phyloP scores from a whole-genome alignment of 2,797 vertebrate genomes.

The Orientallactaga sibirica region DNA sequence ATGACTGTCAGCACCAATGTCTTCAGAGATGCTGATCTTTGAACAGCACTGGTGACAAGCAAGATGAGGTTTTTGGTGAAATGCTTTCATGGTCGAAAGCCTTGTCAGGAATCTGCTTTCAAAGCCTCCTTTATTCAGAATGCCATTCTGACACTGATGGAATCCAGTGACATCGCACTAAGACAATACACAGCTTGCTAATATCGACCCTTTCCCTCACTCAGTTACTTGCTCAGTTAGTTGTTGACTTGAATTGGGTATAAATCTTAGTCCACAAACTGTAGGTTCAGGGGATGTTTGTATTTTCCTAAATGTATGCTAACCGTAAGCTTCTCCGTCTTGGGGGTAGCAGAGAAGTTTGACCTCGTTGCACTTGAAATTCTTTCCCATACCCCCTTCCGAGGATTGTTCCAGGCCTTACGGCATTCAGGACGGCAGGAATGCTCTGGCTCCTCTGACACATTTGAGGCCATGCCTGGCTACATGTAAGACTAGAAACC shows the following conservation, averaged over 20 bases:
- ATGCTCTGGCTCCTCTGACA: not conserved
- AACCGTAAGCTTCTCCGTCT: not conserved
- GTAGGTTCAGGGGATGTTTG: not conserved
- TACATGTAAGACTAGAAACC: not conserved
- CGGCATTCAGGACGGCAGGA: not conserved
- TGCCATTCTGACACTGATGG: not conserved
- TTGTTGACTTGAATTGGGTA: not conserved
- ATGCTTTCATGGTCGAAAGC: not conserved
- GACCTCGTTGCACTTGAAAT: not conserved
- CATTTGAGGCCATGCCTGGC: not conserved
- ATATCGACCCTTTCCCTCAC: not conserved
- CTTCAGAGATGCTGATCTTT: not conserved
- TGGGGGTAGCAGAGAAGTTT: not conserved
- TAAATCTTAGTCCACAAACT: not conserved
- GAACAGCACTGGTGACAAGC: not conserved
- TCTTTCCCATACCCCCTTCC: not conserved
- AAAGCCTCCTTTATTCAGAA: not conserved
- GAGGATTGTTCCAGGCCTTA: not conserved
- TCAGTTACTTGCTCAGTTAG: not conserved
- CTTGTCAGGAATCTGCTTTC: not conserved
- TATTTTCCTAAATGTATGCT: not conserved
- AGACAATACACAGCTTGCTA: not conserved
- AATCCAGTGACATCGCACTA: not conserved
- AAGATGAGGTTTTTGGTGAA: not conserved
- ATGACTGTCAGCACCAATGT: not conserved